Base-by-base conservation (phyloP, 2,797 vertebrate genomes). In the Danio jaintianensis region DNA sequence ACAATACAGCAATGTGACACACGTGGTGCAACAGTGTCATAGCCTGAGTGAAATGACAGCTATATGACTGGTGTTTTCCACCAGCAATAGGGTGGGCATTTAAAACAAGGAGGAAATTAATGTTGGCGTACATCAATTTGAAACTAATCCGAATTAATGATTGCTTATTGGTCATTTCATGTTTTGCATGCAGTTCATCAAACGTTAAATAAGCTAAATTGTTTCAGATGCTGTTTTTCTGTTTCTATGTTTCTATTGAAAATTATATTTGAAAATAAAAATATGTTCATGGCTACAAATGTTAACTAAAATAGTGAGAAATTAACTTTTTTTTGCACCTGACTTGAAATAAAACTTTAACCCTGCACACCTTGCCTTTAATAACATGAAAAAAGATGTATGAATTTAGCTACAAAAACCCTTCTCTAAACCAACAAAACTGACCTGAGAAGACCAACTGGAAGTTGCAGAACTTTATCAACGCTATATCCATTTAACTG, bases 1-100 rank as follows among this genome's bases (percentile, higher is more conserved):
- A 79, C 68, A 79, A 72, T 16, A 71, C 36, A 79, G 42, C 38
- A 52, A 45, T 62, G 12, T 38, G 55, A 71, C 53, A 50, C 76
- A 61, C 2, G n/a, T 61, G 55, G 36, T 50, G n/a, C 47, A 40
- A 22, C 48, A 55, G 71, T 63, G 69, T 48, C 15, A 72, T 29
- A 55, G 18, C 5, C 36, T 45, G 48, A 79, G 47, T 18, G 10
- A 71, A 63, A 63, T 55, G 36, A 48, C 53, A 71, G 38, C 36
- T 52, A n/a, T 29, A 29, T 0, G 18, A 5, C 68, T 79, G 50
- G 68, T 38, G 38, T n/a, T 11, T 72, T 72, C 50, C 40, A 73
- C 15, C 10, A 53, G 20, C 40, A 59, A 29, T 29, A 20, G 29
- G 55, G 36, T 20, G n/a, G n/a, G 6, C 0, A 5, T 16, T 29